These are phyloP conservation scores for Melanocharis versteri DNA, from an alignment of 2,113 vertebrate species.

Conservation along the genomic window DNA sequence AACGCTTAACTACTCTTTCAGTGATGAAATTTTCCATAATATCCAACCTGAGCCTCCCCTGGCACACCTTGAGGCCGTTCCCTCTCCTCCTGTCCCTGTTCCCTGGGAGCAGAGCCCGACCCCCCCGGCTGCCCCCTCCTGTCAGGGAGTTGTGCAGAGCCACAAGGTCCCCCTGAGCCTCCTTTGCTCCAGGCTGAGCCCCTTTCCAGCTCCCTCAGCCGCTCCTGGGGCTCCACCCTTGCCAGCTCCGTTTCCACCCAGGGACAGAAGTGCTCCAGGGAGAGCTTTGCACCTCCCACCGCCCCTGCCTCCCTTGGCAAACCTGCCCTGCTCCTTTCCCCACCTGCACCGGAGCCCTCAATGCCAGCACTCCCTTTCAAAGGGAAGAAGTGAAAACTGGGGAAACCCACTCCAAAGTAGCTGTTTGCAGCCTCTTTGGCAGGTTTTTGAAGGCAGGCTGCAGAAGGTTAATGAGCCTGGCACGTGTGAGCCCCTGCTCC, in stretches of 20 bases:
- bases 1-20: neutral
- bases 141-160: neutral
- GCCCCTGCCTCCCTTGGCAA: neutral
- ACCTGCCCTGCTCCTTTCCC: neutral
- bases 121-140: neutral
- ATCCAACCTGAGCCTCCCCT: neutral
- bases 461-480: neutral
- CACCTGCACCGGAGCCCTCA: neutral
- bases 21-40: neutral
- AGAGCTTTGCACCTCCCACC: neutral
- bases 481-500: neutral
- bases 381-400: neutral
- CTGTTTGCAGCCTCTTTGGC: neutral
- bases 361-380: fast-evolving
- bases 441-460: neutral
- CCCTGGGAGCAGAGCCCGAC: fast-evolving
- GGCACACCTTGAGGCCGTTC: neutral
- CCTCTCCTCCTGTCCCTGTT: neutral
- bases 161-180: neutral
- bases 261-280: neutral
- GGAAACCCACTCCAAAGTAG: neutral
- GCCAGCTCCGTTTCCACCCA: neutral
- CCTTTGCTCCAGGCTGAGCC: neutral
- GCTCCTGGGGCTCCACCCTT: fast-evolving
- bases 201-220: neutral